Evolutionary conservation across 2,888 invertebrate species (phyloP), one percentile per base, ranked within the genome.

Genomic region (Coremacera marginata): DNA sequence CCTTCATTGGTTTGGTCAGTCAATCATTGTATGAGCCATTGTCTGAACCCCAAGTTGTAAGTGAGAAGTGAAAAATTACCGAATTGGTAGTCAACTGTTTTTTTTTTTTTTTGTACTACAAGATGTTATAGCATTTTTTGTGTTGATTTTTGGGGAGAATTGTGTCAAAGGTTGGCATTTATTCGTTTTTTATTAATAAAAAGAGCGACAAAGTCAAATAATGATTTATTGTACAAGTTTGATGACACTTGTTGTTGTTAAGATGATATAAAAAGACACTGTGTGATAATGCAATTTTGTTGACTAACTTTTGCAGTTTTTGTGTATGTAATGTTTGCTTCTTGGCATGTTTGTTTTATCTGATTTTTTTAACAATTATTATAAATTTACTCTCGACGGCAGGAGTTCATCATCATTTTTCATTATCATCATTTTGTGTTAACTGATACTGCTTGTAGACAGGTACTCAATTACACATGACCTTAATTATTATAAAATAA

Each of bases 171-270:
- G 25, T 16, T 27, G 55, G 19, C 16, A 25, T 55, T 52, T 51
- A 14, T 22, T 51, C 27, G 70, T 55, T 70, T 70, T 68, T 70
- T 52, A 70, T 70, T 70, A 55, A 70, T 55, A 70, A 70, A 70
- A 70, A 70, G 44, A 55, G 22, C 55, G 22, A 19, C 11, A 0
- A 8, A 11, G 27, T 8, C 19, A 51, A 27, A 25, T 27, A 51
- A 37, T 19, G 55, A 52, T 51, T 11, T 52, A 44, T 44, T 44
- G 3, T 44, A 3, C 0, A 44, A 14, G 44, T 44, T 44, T 44
- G 44, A 44, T 44, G 44, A 44, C 44, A 44, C 11, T 44, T 44
- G 44, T 14, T 1, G 44, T 44, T 44, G 44, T 44, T 11, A 1
- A 11, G 11, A 14, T 11, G 2, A 11, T 44, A 14, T 11, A 11